Evolutionary conservation across 2,797 vertebrate species (phyloP).

Genomic region (Remorina albescens): DNA sequence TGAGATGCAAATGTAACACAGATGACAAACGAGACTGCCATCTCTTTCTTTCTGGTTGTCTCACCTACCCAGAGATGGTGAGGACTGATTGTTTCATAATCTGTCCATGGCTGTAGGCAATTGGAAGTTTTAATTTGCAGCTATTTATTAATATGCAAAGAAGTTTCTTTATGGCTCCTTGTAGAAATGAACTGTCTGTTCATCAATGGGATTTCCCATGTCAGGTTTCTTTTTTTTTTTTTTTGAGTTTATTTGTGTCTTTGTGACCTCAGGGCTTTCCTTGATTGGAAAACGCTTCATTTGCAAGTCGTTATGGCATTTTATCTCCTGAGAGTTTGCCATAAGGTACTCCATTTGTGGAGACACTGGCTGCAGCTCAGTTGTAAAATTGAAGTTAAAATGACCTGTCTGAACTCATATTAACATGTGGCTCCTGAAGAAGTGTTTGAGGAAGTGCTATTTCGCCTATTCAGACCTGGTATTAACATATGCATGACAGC

Average conservation of each 20-base stretch:
- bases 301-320: background rate
- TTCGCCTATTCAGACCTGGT: background rate
- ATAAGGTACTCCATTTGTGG: background rate
- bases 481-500: constrained; percentile 27
- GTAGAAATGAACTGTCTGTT: too few relatives aligned
- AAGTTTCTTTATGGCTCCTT: background rate
- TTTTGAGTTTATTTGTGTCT: background rate
- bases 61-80: background rate
- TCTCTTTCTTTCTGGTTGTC: background rate
- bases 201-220: too few relatives aligned
- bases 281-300: background rate
- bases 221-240: background rate
- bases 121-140: background rate
- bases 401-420: background rate
- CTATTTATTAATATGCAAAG: background rate
- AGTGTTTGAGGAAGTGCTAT: constrained; percentile 8
- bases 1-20: background rate
- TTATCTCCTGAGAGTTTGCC: background rate
- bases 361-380: background rate
- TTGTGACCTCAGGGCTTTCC: background rate
- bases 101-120: background rate
- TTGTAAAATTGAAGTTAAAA: background rate
- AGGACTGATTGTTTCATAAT: too few relatives aligned
- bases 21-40: background rate
- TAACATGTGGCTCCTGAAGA: constrained; percentile 24